Base-by-base conservation (phyloP, 37 sponge, comb jelly and placozoan genomes). In the Eunapius fragilis region DNA sequence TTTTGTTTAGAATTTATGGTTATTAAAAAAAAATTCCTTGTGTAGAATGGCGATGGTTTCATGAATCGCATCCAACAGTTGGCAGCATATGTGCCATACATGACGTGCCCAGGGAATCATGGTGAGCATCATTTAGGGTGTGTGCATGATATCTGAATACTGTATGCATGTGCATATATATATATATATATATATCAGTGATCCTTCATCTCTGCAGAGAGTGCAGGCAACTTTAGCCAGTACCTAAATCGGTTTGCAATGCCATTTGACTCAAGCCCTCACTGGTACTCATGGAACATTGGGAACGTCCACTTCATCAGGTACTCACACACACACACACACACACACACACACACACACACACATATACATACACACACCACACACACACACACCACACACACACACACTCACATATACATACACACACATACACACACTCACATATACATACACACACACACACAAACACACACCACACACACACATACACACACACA, bases 61-160 rank as follows among this genome's bases (percentile, higher is more conserved):
- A 91, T 91, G 91, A 91, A 78, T 67, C 41, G 70, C 49, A 37
- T 91, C 33, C 74, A 91, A 70, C 58, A 75, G 50, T 22, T 91
- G 58, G 70, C 87, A 19, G 72, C 87, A 28, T 31, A 70, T 33
- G n/a, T 91, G 12, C 91, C 91, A 14, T 91, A 91, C 74, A 91
- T 91, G 91, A 71, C 80, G 0, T 58, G 68, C 25, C 83, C 83
- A 30, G 91, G 91, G n/a, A 91, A 91, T 45, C 91, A 86, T 70
- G 91, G 70, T 38, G 31, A 38, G 70, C 2, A 19, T 4, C 14
- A 19, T 58, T 12, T 58, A 2, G 58, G 14, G 58, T 4, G 58
- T 4, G 58, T 58, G 17, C 22, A 58, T 58, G 58, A 9, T 45
- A 45, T 45, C 7, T 45, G 9, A 9, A 45, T 58, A 19, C 19